Evolutionary conservation across 2,113 vertebrate genomes (phyloP), one percentile per base, ranked within the genome.

Genomic region (Collichthys lucidus): DNA sequence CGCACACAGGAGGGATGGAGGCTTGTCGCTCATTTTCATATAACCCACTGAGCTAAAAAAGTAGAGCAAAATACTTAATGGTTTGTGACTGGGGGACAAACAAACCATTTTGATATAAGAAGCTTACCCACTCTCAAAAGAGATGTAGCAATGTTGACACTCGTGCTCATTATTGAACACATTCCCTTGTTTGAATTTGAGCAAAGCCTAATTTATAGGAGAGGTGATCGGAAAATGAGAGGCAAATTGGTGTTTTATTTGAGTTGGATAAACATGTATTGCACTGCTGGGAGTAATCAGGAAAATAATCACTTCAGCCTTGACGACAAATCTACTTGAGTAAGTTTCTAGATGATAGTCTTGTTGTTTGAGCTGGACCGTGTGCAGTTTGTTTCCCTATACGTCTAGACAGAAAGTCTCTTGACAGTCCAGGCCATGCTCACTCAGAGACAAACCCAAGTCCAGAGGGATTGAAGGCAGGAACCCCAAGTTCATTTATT

Each of bases 51-150:
- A 91, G 90, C 86, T 56, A 80, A 89, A 88, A 87, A 91, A 88
- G 79, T 89, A 31, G 88, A 89, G 60, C 88, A 86, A 94, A 93
- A 91, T 77, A 92, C 92, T 93, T 92, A 94, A 90, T 93, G 91
- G 92, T 93, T 93, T 89, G 92, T 89, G 86, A 91, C 90, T 89
- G 57, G 88, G 91, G 84, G 86, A 91, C 88, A 91, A 93, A 90
- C 86, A 93, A 92, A 77, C 84, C 92, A 83, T 93, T 91, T 88
- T 80, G 82, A 89, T 84, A 89, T 94, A 94, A 94, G 93, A 44
- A 88, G 93, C 92, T 93, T 94, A 93, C 79, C 81, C 67, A 74
- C 82, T 92, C 89, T 91, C 78, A 83, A 84, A 91, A 90, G 91
- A 88, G 79, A 91, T 79, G 86, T 81, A 29, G 85, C 79, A 31